Conservation (phyloP, 2,888 invertebrate genomes). For the Drosophila maculinotata region DNA sequence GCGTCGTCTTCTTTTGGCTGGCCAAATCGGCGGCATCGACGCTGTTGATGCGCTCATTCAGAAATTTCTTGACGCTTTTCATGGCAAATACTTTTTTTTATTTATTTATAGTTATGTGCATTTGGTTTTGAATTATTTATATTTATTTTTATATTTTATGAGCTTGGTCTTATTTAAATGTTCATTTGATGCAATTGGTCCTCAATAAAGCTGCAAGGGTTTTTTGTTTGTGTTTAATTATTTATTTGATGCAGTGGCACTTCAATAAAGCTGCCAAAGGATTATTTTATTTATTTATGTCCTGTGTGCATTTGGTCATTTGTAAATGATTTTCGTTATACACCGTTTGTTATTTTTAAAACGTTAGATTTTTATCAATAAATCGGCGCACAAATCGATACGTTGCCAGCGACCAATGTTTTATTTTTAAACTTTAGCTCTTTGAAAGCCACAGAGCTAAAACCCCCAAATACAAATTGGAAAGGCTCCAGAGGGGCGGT, state of each 20-base stretch:
- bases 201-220: background rate
- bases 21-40: constrained; percentile 72
- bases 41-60: constrained; percentile 84
- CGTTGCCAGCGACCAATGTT: constrained; percentile 29
- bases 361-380: constrained; percentile 41
- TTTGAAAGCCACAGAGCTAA: constrained; percentile 14
- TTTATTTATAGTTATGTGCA: constrained; percentile 5
- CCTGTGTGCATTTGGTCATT: background rate
- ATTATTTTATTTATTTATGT: constrained; percentile 1
- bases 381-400: constrained; percentile 59
- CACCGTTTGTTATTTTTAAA: constrained; percentile 11
- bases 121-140: constrained; percentile 6
- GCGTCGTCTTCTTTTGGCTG: constrained; percentile 48
- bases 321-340: background rate
- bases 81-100: constrained; percentile 51
- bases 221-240: background rate
- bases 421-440: constrained; percentile 53
- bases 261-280: constrained; percentile 1
- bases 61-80: constrained; percentile 85
- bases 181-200: constrained; percentile 9
- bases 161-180: constrained; percentile 20
- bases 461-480: constrained; percentile 42
- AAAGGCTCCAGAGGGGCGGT: constrained; percentile 10
- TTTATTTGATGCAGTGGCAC: background rate
- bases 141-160: constrained; percentile 19